Evolutionary conservation across 2,888 invertebrate genomes (phyloP).

Genomic region (Labia minor): DNA sequence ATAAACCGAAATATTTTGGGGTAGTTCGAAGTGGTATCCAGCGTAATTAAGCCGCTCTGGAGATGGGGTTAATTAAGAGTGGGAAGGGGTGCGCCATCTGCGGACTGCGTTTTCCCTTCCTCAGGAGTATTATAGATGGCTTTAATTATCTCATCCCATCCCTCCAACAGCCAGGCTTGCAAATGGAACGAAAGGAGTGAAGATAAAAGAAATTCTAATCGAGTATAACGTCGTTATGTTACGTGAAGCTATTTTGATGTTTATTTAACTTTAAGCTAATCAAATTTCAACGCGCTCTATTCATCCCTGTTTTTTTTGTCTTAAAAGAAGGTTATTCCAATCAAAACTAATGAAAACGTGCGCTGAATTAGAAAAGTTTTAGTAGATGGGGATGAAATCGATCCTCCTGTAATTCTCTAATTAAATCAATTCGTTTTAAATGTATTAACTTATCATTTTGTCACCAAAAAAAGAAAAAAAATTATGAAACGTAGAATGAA

Average conservation of each 20-base stretch:
- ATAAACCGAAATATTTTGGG: constrained; percentile 13
- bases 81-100: background rate
- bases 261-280: background rate
- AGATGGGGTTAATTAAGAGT: constrained; percentile 13
- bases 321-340: too few relatives aligned
- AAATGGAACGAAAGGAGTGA: background rate
- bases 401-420: too few relatives aligned
- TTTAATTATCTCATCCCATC: background rate
- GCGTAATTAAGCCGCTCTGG: background rate
- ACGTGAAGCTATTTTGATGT: background rate
- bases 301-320: too few relatives aligned
- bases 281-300: background rate
- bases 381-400: too few relatives aligned
- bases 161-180: background rate
- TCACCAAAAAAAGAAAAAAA: too few relatives aligned
- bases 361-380: too few relatives aligned
- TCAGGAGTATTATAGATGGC: background rate
- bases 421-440: too few relatives aligned
- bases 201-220: constrained; percentile 13
- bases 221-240: background rate
- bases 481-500: too few relatives aligned
- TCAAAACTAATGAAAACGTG: too few relatives aligned
- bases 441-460: too few relatives aligned
- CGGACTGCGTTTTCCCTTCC: background rate
- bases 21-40: background rate